These are phyloP conservation scores for Tachystola acroxantha DNA, from an alignment of 2,888 invertebrate genomes.

Conservation along the genomic window DNA sequence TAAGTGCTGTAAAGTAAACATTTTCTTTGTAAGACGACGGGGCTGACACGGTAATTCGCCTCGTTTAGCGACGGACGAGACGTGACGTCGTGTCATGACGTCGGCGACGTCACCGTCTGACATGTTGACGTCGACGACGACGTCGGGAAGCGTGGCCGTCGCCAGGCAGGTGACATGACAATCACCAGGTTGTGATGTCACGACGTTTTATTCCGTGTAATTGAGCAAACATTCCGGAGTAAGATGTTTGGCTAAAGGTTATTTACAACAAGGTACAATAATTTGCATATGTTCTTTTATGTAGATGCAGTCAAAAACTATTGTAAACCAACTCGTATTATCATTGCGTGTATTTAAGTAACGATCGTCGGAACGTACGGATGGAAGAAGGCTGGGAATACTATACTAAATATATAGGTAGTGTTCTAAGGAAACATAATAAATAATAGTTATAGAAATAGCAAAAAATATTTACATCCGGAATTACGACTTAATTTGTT, in stretches of 20 bases:
- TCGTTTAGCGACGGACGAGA: slow-evolving; percentile 7
- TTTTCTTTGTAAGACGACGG: slow-evolving; percentile 4
- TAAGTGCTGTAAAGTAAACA: slow-evolving; percentile 2
- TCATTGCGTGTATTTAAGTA: no score
- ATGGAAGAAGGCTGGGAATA: no score
- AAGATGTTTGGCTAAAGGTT: background rate
- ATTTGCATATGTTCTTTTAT: no score
- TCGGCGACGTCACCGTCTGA: background rate
- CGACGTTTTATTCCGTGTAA: slow-evolving; percentile 5
- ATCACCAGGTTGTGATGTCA: slow-evolving; percentile 3
- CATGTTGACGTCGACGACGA: slow-evolving; percentile 1
- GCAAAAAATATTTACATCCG: no score
- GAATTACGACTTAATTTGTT: no score
- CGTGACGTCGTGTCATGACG: slow-evolving; percentile 4
- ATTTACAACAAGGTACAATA: no score
- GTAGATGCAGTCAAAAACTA: no score
- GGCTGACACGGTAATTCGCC: slow-evolving; percentile 11
- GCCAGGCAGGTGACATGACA: slow-evolving; percentile 5
- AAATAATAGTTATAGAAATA: no score
- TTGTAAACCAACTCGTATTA: no score
- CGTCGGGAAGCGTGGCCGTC: background rate
- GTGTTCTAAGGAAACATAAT: no score
- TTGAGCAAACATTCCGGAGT: slow-evolving; percentile 1
- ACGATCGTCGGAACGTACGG: no score
- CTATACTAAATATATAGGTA: no score